These are phyloP conservation scores for Toxotes jaculatrix DNA, from an alignment of 2,113 vertebrate species.

Conservation along the genomic window DNA sequence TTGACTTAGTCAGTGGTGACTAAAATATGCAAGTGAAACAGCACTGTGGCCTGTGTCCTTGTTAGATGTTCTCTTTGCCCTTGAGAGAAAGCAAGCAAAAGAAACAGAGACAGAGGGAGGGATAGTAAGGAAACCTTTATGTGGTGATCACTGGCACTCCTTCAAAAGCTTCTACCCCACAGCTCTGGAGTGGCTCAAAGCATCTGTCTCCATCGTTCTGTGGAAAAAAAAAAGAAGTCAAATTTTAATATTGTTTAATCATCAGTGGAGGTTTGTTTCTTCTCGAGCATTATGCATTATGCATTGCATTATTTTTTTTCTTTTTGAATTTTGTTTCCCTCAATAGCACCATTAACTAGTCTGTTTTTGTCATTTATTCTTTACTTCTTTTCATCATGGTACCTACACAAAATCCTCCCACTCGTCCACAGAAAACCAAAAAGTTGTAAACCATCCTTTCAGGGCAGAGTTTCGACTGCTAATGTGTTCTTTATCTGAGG, in stretches of 20 bases:
- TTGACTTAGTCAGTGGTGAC: conserved; percentile 19
- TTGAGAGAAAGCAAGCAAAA: conserved; percentile 41
- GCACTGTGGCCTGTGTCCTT: neutral
- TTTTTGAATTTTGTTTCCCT: neutral
- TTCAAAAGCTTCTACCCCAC: conserved; percentile 70
- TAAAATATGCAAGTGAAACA: conserved; percentile 29
- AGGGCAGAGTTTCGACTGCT: conserved; percentile 28
- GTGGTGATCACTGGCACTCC: conserved; percentile 68
- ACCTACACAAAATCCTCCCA: neutral
- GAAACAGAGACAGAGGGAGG: conserved; percentile 17
- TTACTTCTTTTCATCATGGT: neutral
- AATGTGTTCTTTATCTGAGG: conserved; percentile 53
- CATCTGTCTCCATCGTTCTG: conserved; percentile 74
- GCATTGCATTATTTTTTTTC: neutral
- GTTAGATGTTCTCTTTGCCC: conserved; percentile 46
- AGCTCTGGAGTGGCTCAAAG: conserved; percentile 70
- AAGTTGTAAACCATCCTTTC: conserved; percentile 13
- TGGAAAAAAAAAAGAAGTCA: conserved; percentile 47
- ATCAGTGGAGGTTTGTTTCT: conserved; percentile 32
- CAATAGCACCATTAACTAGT: neutral
- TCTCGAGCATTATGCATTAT: no score
- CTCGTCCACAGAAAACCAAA: neutral
- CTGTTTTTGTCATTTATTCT: neutral
- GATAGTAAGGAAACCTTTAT: conserved; percentile 40
- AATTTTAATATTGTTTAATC: conserved; percentile 67